Percentiles rank a stretch among this genome's conserved stretches.
Evolutionary conservation across 2,888 invertebrate genomes (phyloP).

Genomic region (Philereme transversata): DNA sequence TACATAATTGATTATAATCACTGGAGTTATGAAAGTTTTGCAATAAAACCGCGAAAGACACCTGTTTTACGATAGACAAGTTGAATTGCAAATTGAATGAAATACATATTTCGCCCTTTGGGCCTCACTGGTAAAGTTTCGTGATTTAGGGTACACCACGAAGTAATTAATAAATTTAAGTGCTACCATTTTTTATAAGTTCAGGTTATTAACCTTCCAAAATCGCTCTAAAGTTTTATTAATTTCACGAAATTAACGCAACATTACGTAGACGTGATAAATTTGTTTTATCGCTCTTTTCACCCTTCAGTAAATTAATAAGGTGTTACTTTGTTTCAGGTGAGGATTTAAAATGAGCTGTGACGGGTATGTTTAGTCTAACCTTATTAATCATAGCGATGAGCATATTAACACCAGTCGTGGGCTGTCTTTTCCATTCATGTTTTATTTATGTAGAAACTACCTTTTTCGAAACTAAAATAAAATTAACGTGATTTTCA

Average conservation of each 20-base stretch:
- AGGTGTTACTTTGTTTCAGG: conserved; percentile 56
- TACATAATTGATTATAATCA: conserved; percentile 51
- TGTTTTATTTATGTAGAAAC: conserved; percentile 1
- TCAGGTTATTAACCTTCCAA: conserved; percentile 8
- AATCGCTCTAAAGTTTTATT: conserved; percentile 13
- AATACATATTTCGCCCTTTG: conserved; percentile 17
- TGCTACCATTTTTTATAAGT: not conserved
- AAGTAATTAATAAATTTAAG: conserved; percentile 11
- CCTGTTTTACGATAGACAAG: conserved; percentile 28
- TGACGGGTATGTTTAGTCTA: conserved; percentile 30
- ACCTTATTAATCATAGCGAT: conserved; percentile 24
- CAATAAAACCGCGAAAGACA: conserved; percentile 30
- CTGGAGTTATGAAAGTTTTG: conserved; percentile 37
- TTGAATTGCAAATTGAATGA: conserved; percentile 22
- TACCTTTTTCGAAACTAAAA: conserved; percentile 10
- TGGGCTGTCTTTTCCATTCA: conserved; percentile 34
- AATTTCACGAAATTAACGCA: conserved; percentile 13
- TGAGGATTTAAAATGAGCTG: conserved; percentile 43
- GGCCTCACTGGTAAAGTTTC: conserved; percentile 10
- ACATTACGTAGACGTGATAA: conserved; percentile 11
- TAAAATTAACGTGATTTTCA: conserved; percentile 16
- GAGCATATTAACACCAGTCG: conserved; percentile 15
- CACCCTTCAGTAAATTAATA: conserved; percentile 16
- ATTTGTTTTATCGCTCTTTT: conserved; percentile 3
- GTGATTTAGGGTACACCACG: conserved; percentile 11